phyloP scores from a whole-genome alignment of 2,113 vertebrate genomes.

The Serilophus lunatus region DNA sequence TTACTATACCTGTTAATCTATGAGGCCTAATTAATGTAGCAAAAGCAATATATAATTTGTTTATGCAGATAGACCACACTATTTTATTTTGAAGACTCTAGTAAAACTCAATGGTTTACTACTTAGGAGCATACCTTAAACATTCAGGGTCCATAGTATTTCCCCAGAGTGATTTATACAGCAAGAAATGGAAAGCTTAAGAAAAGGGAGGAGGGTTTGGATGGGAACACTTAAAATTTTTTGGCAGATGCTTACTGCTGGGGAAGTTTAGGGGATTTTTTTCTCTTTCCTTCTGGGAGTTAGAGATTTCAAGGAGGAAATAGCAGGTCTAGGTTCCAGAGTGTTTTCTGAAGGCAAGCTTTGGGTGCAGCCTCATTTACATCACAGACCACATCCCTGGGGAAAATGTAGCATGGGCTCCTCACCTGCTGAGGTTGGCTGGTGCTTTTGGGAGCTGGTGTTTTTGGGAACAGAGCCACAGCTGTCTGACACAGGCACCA shows the following conservation, averaged over 20 bases:
- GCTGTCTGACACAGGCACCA: neutral
- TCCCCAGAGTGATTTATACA: conserved; percentile 14
- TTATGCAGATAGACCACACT: neutral
- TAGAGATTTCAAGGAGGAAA: conserved; percentile 12
- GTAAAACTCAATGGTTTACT: neutral
- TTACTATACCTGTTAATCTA: neutral
- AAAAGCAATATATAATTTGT: neutral
- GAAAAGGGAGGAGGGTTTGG: neutral
- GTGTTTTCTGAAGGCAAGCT: neutral
- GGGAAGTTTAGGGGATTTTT: neutral
- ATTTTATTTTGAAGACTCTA: neutral
- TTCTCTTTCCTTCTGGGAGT: neutral
- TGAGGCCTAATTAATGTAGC: neutral
- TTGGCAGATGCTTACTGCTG: conserved; percentile 9
- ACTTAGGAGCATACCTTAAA: neutral
- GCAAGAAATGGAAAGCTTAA: conserved; percentile 5
- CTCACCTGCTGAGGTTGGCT: neutral
- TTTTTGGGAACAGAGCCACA: neutral
- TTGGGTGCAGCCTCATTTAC: neutral
- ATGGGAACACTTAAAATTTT: conserved; percentile 14
- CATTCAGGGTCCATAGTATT: neutral
- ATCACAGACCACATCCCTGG: neutral
- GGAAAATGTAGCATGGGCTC: neutral
- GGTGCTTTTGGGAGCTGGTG: neutral
- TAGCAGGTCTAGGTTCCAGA: neutral